These are phyloP conservation scores for Netelia inedita DNA, from an alignment of 2,888 invertebrate species.

Conservation along the genomic window DNA sequence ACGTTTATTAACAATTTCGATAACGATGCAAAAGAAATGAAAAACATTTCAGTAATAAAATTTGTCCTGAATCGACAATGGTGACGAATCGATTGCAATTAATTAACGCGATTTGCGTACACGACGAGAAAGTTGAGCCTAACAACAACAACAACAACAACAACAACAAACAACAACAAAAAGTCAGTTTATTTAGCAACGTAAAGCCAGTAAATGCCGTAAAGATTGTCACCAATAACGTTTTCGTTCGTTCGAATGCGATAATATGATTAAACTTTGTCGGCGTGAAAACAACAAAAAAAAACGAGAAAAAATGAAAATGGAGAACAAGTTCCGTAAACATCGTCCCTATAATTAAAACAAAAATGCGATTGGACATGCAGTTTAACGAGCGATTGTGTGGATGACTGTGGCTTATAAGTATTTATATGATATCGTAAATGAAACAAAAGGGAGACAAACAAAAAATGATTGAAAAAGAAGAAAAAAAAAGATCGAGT, in stretches of 20 bases:
- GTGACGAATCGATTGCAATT: slow-evolving; percentile 4
- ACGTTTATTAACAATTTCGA: slow-evolving; percentile 27
- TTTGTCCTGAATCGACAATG: slow-evolving; percentile 16
- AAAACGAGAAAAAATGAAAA: neutral
- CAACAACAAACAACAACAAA: slow-evolving; percentile 41
- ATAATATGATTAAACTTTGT: slow-evolving; percentile 6
- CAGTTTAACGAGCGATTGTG: slow-evolving; percentile 78
- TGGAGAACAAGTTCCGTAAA: slow-evolving; percentile 45
- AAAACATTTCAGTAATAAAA: slow-evolving; percentile 14
- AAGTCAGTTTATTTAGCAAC: slow-evolving; percentile 11
- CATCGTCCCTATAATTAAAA: slow-evolving; percentile 52
- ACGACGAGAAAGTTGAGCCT: neutral
- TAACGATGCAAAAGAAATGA: slow-evolving; percentile 27
- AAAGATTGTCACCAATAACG: neutral
- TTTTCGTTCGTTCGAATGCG: neutral
- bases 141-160: slow-evolving; percentile 31
- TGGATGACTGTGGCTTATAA: slow-evolving; percentile 73
- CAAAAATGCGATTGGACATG: slow-evolving; percentile 79
- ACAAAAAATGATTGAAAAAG: slow-evolving; percentile 9
- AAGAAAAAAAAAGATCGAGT: neutral
- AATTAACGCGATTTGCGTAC: neutral
- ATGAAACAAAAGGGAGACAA: slow-evolving; percentile 47
- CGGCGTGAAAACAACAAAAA: slow-evolving; percentile 4
- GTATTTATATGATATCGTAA: slow-evolving; percentile 68
- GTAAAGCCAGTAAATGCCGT: neutral